A percentile compares a stretch with the other conserved stretches of the same genome.
These are phyloP conservation scores for Smithornis capensis DNA, from an alignment of 2,113 vertebrate genomes.

Conservation along the genomic window DNA sequence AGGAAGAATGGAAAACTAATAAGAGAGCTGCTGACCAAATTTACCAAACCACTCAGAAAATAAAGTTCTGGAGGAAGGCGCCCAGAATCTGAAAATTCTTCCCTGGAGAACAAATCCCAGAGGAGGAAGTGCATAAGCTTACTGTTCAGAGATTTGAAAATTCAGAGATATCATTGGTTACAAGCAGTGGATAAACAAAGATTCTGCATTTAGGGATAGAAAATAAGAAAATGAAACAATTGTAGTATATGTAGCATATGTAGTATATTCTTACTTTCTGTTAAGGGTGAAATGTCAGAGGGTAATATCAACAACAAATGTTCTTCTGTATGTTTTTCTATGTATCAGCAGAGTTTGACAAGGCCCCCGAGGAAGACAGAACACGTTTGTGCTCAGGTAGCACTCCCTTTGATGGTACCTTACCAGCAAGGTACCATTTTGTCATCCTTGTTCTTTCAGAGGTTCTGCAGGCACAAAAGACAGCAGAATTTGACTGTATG, in stretches of 20 bases:
- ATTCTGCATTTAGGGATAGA: neutral
- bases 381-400: neutral
- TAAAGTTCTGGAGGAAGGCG: neutral
- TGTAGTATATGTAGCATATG: neutral
- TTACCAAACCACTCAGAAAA: neutral
- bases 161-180: neutral
- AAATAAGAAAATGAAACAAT: neutral
- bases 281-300: neutral
- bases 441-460: neutral
- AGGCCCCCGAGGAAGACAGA: neutral
- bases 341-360: neutral
- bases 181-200: neutral
- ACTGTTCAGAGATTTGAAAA: neutral
- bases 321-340: neutral
- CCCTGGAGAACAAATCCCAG: neutral
- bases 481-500: neutral
- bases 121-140: neutral
- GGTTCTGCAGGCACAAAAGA: neutral
- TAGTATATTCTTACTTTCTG: neutral
- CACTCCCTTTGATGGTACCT: neutral
- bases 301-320: rapidly evolving
- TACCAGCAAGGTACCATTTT: neutral
- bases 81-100: neutral
- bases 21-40: neutral
- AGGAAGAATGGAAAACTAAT: neutral